These are phyloP conservation scores for Mesaphorura yosii DNA, from an alignment of 1,140 invertebrate genomes.

Conservation along the genomic window DNA sequence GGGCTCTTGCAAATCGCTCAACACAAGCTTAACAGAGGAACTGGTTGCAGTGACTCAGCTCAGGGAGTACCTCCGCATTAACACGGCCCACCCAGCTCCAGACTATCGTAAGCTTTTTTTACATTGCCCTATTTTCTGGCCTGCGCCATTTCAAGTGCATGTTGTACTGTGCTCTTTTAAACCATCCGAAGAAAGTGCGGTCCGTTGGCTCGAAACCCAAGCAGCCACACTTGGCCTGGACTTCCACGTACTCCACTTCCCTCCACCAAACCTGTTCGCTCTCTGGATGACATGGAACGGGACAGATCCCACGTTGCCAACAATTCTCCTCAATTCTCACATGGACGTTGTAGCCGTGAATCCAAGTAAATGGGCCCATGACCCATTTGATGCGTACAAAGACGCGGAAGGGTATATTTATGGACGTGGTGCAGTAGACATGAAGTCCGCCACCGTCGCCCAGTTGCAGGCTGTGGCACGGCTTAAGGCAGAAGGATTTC, in stretches of 20 bases:
- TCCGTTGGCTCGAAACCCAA: constrained; percentile 55
- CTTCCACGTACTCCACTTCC: constrained; percentile 38
- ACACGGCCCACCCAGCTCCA: too few relatives aligned
- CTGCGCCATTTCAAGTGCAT: too few relatives aligned
- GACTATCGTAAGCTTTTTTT: too few relatives aligned
- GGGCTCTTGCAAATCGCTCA: too few relatives aligned
- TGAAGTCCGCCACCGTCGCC: constrained; percentile 71
- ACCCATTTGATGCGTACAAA: constrained; percentile 64
- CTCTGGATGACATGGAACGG: constrained; percentile 71
- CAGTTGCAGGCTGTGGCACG: constrained; percentile 64
- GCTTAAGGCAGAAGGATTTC: constrained; percentile 47
- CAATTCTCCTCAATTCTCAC: constrained; percentile 80
- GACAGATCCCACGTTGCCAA: constrained; percentile 50
- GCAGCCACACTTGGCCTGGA: constrained; percentile 53
- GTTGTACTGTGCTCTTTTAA: too few relatives aligned
- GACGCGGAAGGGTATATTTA: constrained; percentile 68
- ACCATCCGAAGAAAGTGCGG: too few relatives aligned
- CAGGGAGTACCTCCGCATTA: too few relatives aligned
- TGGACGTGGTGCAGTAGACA: constrained; percentile 61
- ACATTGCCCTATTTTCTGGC: too few relatives aligned
- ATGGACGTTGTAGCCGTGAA: constrained; percentile 89
- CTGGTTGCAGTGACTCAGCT: too few relatives aligned
- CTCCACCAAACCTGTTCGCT: constrained; percentile 55
- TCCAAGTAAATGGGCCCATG: constrained; percentile 56
- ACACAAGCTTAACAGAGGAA: too few relatives aligned